These are phyloP conservation scores for Rutilus rutilus DNA, from an alignment of 2,113 vertebrate species.

Conservation along the genomic window DNA sequence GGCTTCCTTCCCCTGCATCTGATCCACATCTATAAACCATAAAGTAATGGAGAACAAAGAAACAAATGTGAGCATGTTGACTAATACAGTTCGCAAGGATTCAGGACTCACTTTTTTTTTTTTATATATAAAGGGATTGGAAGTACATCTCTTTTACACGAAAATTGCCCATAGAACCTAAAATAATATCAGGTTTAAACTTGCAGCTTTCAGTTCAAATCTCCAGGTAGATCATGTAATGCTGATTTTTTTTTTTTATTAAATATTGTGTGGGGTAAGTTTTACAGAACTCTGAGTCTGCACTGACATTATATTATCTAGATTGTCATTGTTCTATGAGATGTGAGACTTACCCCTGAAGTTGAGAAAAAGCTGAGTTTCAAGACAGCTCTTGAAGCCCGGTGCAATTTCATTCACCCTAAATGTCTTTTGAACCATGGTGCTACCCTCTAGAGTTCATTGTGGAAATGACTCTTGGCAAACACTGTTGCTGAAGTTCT, in stretches of 20 bases:
- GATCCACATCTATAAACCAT: constrained; percentile 38
- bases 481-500: constrained; percentile 63
- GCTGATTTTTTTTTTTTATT: neutral
- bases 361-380: constrained; percentile 3
- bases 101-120: neutral
- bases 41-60: constrained; percentile 28
- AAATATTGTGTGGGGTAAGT: constrained; percentile 33
- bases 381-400: constrained; percentile 30
- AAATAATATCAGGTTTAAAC: constrained; percentile 4
- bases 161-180: constrained; percentile 11
- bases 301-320: neutral
- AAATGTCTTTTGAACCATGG: constrained; percentile 48
- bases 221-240: neutral
- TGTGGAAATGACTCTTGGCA: constrained; percentile 67
- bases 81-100: neutral
- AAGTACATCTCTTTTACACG: constrained; percentile 5
- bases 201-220: constrained; percentile 1
- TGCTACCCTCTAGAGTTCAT: constrained; percentile 68
- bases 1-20: constrained; percentile 55
- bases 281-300: constrained; percentile 23
- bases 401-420: constrained; percentile 22
- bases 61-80: constrained; percentile 7
- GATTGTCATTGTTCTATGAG: constrained; percentile 28
- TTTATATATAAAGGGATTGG: neutral
- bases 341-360: constrained; percentile 9